These are phyloP conservation scores for Cheilosia impressa DNA, from an alignment of 2,888 invertebrate genomes.

Conservation along the genomic window DNA sequence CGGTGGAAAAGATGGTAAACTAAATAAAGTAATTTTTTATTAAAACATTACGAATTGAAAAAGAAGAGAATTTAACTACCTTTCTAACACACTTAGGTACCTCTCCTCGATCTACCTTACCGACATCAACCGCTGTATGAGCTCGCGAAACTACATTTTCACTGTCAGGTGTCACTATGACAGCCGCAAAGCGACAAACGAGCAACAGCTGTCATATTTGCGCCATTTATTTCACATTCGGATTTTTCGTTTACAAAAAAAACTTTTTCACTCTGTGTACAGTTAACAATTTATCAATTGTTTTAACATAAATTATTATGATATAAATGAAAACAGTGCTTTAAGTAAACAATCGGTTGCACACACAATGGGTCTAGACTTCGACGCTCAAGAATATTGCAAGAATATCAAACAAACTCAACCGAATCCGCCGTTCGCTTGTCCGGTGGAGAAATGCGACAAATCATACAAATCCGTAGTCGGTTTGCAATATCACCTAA, in stretches of 20 bases:
- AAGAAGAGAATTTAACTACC: too few species aligned
- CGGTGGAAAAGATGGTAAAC: too few species aligned
- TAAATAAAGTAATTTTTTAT: too few species aligned
- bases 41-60: too few species aligned
- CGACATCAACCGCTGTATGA: conserved; percentile 45
- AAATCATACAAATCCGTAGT: conserved; percentile 94
- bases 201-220: conserved; percentile 79
- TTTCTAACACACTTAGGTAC: too few species aligned
- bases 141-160: not conserved
- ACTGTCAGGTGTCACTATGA: conserved; percentile 65
- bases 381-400: conserved; percentile 94
- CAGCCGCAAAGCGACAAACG: conserved; percentile 74
- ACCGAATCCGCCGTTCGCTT: conserved; percentile 90
- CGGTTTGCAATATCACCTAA: conserved; percentile 93
- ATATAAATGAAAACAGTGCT: conserved; percentile 42
- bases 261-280: conserved; percentile 30
- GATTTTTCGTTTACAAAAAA: conserved; percentile 73
- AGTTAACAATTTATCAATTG: conserved; percentile 40
- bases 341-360: conserved; percentile 26
- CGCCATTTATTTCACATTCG: conserved; percentile 78
- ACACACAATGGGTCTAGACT: conserved; percentile 89
- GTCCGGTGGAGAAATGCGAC: conserved; percentile 93
- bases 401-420: conserved; percentile 89
- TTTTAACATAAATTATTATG: conserved; percentile 68
- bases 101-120: not conserved